Conservation (phyloP, 2,888 invertebrate species). For the Pyrrhosoma nymphula region DNA sequence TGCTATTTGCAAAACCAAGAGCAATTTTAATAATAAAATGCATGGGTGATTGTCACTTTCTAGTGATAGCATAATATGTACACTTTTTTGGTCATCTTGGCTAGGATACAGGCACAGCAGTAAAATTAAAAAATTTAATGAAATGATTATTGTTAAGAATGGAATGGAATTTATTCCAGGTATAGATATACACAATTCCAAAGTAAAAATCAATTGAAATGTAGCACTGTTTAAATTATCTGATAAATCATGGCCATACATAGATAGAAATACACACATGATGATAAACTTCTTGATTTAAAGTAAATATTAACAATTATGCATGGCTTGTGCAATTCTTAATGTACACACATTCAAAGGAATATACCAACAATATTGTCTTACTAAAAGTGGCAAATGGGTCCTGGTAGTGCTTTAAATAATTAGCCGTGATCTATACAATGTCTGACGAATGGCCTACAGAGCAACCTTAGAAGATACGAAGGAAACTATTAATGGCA, state of each 20-base stretch:
- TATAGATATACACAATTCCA: slow-evolving; percentile 65
- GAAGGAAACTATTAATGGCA: slow-evolving; percentile 60
- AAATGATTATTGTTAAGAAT: slow-evolving; percentile 58
- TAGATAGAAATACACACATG: slow-evolving; percentile 66
- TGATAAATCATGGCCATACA: slow-evolving; percentile 58
- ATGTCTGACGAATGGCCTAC: slow-evolving; percentile 59
- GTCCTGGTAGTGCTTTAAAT: slow-evolving; percentile 65
- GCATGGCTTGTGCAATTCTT: slow-evolving; percentile 62
- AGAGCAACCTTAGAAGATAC: slow-evolving; percentile 53
- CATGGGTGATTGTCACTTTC: too few species aligned
- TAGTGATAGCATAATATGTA: too few species aligned
- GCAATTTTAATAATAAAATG: too few species aligned
- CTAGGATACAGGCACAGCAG: not conserved
- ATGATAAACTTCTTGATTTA: slow-evolving; percentile 56
- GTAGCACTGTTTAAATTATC: slow-evolving; percentile 65
- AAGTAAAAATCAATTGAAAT: slow-evolving; percentile 66
- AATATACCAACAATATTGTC: slow-evolving; percentile 66
- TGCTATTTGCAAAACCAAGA: too few species aligned
- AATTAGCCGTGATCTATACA: slow-evolving; percentile 63
- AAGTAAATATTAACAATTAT: slow-evolving; percentile 65
- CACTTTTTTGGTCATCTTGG: too few species aligned
- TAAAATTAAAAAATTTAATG: not conserved
- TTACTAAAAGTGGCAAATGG: slow-evolving; percentile 59
- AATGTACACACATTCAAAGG: slow-evolving; percentile 67
- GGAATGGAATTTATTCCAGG: slow-evolving; percentile 66